phyloP scores from a whole-genome alignment of 2,888 invertebrate species.

The Nesidiocoris tenuis region DNA sequence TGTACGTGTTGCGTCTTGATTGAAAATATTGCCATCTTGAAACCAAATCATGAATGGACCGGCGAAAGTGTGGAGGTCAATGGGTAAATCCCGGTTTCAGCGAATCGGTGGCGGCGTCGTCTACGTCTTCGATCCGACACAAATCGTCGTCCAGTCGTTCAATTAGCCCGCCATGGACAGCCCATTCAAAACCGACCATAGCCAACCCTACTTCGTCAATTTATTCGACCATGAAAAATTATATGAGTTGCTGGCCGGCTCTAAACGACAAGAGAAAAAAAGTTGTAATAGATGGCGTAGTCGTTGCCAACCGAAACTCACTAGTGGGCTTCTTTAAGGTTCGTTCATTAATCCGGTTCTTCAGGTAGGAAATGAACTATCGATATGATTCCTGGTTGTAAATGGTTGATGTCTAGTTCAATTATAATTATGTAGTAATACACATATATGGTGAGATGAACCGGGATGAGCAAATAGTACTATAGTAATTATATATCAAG shows the following conservation, averaged over 20 bases:
- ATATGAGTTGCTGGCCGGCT: neutral
- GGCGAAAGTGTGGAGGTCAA: neutral
- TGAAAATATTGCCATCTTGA: neutral
- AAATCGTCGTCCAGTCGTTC: too few species aligned
- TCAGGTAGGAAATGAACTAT: too few species aligned
- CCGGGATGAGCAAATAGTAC: too few species aligned
- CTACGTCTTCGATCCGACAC: neutral
- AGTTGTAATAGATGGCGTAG: constrained; percentile 14
- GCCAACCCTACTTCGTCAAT: neutral
- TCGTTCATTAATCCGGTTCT: too few species aligned
- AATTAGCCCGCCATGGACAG: neutral
- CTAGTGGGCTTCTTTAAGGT: constrained; percentile 13
- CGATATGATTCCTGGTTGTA: too few species aligned
- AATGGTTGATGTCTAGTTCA: too few species aligned
- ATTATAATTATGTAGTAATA: too few species aligned
- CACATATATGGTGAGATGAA: too few species aligned
- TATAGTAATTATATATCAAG: too few species aligned
- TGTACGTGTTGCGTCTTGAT: too few species aligned
- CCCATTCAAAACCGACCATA: neutral
- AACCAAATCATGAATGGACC: neutral
- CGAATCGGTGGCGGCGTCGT: neutral
- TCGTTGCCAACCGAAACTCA: neutral
- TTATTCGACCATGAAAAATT: neutral
- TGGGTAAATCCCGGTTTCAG: neutral
- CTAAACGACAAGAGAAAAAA: neutral